phyloP scores from a whole-genome alignment of 2,888 invertebrate species.

The Melitaea athalia region DNA sequence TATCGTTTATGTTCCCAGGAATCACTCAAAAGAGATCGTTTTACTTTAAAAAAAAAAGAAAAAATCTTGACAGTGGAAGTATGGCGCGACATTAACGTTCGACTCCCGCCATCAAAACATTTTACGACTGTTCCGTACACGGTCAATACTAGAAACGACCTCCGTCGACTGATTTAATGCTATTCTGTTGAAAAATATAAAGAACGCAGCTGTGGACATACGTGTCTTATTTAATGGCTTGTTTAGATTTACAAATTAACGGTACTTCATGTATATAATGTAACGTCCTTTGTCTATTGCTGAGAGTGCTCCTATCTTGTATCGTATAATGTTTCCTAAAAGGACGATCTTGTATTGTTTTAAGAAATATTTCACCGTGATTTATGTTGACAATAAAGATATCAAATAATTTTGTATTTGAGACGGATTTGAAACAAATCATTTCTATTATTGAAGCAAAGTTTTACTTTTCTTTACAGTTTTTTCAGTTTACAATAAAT shows the following conservation, averaged over 20 bases:
- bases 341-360: conserved; percentile 1
- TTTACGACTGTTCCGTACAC: conserved; percentile 61
- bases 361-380: conserved; percentile 7
- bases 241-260: conserved; percentile 32
- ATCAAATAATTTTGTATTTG: neutral
- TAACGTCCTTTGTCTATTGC: conserved; percentile 13
- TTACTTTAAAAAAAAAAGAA: conserved; percentile 55
- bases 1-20: conserved; percentile 67
- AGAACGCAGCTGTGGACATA: conserved; percentile 72
- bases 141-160: conserved; percentile 63
- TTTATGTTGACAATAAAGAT: conserved; percentile 3
- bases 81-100: conserved; percentile 65
- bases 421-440: too few species aligned
- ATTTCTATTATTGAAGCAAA: too few species aligned
- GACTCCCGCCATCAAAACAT: conserved; percentile 65
- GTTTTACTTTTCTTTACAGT: too few species aligned
- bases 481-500: too few species aligned
- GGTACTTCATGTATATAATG: conserved; percentile 11
- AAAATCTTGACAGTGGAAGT: conserved; percentile 48
- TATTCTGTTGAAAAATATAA: conserved; percentile 66
- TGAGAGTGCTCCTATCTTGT: neutral
- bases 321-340: conserved; percentile 6
- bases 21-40: conserved; percentile 68
- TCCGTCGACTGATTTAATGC: conserved; percentile 67
- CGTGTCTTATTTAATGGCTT: conserved; percentile 47